phyloP scores from a whole-genome alignment of 2,888 invertebrate genomes.

The Epistrophella euchroma region DNA sequence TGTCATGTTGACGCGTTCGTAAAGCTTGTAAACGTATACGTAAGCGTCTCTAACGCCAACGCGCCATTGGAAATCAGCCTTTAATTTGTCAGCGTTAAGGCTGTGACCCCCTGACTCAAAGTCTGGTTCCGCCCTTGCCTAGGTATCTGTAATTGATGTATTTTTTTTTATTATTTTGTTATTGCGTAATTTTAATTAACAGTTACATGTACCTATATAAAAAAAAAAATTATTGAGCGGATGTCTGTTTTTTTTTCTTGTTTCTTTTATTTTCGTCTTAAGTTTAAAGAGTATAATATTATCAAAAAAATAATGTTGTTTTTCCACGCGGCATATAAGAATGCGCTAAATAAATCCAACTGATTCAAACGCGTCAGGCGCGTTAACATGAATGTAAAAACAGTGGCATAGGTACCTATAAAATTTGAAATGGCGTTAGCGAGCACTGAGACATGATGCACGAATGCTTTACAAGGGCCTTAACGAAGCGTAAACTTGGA shows the following conservation, averaged over 20 bases:
- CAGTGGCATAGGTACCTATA: background rate
- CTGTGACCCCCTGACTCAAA: too few relatives aligned
- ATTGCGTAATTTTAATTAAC: conserved; percentile 54
- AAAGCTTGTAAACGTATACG: too few relatives aligned
- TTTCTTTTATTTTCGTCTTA: conserved; percentile 26
- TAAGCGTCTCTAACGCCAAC: too few relatives aligned
- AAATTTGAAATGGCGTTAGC: conserved; percentile 18
- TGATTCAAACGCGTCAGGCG: conserved; percentile 45
- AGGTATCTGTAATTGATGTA: conserved; percentile 3
- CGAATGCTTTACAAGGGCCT: conserved; percentile 64
- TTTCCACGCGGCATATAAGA: conserved; percentile 49
- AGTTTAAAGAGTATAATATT: conserved; percentile 20
- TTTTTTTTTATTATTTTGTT: conserved; percentile 45
- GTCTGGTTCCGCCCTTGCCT: too few relatives aligned
- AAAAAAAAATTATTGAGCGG: conserved; percentile 22
- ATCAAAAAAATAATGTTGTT: conserved; percentile 28
- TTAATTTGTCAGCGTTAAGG: too few relatives aligned
- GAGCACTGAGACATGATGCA: conserved; percentile 54
- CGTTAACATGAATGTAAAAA: conserved; percentile 55
- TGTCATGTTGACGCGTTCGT: too few relatives aligned
- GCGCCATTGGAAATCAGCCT: too few relatives aligned
- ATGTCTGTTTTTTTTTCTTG: conserved; percentile 30
- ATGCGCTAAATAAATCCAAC: conserved; percentile 44
- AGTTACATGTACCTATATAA: conserved; percentile 29
- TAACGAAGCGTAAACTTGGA: conserved; percentile 64